These are phyloP conservation scores for rabbit (Oryctolagus cuniculus) DNA, from an alignment of 2,113 vertebrate genomes.

Conservation along the genomic window mOryCun1.1 NC_091441.1:3530501-3531000, in stretches of 20 bases:
- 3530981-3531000: background rate
- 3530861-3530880: background rate
- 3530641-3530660: background rate
- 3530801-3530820: background rate
- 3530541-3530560: background rate
- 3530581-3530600: background rate
- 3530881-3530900: background rate
- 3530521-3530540: fast-evolving
- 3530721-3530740: no score
- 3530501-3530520: fast-evolving
- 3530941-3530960: background rate
- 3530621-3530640: background rate
- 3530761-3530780: no score
- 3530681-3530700: background rate
- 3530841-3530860: background rate
- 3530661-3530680: background rate
- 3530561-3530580: background rate
- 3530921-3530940: fast-evolving
- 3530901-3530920: background rate
- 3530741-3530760: background rate
- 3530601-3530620: background rate
- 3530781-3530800: fast-evolving
- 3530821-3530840: fast-evolving
- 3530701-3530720: no score
- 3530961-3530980: background rate